Evolutionary conservation across 2,113 vertebrate species (phyloP).

Genomic region (Lota lota): DNA sequence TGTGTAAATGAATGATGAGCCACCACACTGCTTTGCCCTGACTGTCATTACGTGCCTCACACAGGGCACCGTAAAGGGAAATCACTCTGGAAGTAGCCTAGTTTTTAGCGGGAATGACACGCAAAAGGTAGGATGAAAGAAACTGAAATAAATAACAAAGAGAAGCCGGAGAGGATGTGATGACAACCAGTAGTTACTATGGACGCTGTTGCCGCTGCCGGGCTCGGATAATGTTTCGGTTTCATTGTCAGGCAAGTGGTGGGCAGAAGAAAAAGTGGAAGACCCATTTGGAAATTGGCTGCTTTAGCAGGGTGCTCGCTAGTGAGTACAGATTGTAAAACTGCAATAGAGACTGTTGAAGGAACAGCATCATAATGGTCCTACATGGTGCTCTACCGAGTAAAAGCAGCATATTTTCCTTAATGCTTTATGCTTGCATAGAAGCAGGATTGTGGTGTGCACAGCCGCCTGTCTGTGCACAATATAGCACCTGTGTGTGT

Average conservation of each 20-base stretch:
- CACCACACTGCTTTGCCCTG: too few species aligned
- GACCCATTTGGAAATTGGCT: background rate
- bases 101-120: background rate
- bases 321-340: background rate
- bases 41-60: background rate
- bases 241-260: background rate
- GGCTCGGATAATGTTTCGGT: background rate
- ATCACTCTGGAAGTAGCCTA: background rate
- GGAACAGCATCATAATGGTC: too few species aligned
- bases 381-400: too few species aligned
- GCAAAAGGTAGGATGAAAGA: background rate
- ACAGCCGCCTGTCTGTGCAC: too few species aligned
- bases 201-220: background rate
- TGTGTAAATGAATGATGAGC: background rate
- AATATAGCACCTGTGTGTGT: too few species aligned
- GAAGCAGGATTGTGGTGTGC: too few species aligned
- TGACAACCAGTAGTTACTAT: background rate
- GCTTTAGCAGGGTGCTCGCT: background rate
- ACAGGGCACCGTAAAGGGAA: background rate
- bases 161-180: background rate
- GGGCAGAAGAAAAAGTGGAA: background rate
- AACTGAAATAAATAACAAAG: background rate
- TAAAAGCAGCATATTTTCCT: too few species aligned
- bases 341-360: background rate
- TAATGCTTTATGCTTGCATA: too few species aligned